Evolutionary conservation across 2,888 invertebrate genomes (phyloP), one percentile per base, ranked within the genome.

Genomic region (Apamea anceps): DNA sequence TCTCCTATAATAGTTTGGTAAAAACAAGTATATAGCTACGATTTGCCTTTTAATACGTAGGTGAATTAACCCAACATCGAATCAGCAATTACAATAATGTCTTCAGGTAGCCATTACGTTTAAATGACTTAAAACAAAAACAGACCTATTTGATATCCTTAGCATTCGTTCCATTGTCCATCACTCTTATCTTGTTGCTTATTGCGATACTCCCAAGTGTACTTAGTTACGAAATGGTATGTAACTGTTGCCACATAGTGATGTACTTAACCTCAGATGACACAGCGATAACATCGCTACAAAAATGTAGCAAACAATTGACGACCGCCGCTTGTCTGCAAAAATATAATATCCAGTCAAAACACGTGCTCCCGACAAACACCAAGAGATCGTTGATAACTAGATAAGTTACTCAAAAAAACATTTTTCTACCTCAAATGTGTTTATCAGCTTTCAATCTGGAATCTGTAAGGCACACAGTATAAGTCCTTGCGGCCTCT

Each of bases 391-490:
- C 85, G 84, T 84, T 90, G 95, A 95, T 96, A 93, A 92, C 84
- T 91, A 89, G 93, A 94, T 95, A 95, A 93, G 91, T 93, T 92
- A 90, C 91, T 92, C 87, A 91, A 94, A 95, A 95, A 94, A 93
- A 91, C 92, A 83, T 88, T 93, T 94, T 94, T 93, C 92, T 93
- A 93, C 95, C 93, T 93, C 93, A 95, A 94, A 95, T 94, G 92
- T 93, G 93, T 95, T 96, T 96, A 96, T 96, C 96, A 93, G 94
- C 95, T 96, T 94, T 94, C 91, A 91, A 96, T 96, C 96, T 95
- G 93, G 94, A 95, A 96, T 96, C 96, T 96, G 94, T 95, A 95
- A 94, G 94, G 96, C 95, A 96, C 96, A 96, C 95, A 96, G 96
- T 96, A 89, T 95, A 93, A 94, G 93, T 93, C 94, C 95, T 95